phyloP scores from a whole-genome alignment of 2,113 vertebrate species.

The Entomyzon cyanotis region DNA sequence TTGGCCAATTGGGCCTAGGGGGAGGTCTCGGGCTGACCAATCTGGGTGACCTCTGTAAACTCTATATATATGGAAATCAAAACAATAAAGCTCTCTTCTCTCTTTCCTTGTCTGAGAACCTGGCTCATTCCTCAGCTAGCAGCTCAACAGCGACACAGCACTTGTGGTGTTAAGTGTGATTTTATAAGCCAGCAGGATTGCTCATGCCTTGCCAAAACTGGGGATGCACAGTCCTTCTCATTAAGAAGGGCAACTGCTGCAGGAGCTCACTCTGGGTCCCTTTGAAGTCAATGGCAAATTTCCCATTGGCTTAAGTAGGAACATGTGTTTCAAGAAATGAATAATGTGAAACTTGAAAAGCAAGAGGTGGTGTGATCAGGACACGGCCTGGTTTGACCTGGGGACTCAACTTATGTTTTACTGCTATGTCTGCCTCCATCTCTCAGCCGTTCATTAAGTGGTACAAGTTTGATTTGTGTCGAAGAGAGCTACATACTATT shows the following conservation, averaged over 20 bases:
- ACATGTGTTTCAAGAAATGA: slow-evolving; percentile 44
- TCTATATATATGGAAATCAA: too few relatives aligned
- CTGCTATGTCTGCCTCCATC: neutral
- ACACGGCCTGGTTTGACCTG: slow-evolving; percentile 43
- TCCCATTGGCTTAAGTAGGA: slow-evolving; percentile 39
- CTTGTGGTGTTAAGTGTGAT: neutral
- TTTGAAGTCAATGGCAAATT: slow-evolving; percentile 48
- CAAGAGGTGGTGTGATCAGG: neutral
- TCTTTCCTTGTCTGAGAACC: too few relatives aligned
- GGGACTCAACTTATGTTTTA: neutral
- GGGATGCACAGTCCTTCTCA: neutral
- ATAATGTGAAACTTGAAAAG: slow-evolving; percentile 28
- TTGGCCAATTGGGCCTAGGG: too few relatives aligned
- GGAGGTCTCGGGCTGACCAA: too few relatives aligned
- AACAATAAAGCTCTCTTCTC: too few relatives aligned
- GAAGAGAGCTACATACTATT: neutral
- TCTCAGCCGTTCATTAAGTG: neutral
- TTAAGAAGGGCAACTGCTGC: neutral
- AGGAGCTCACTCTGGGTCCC: neutral
- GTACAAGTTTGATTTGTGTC: neutral
- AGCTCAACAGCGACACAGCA: too few relatives aligned
- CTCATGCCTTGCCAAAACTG: neutral
- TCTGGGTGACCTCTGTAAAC: too few relatives aligned
- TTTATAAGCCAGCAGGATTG: neutral
- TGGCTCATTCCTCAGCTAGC: too few relatives aligned